A percentile compares a stretch with the other conserved stretches of the same genome.
phyloP scores from a whole-genome alignment of 2,888 invertebrate genomes.

The Lymantria dispar region DNA sequence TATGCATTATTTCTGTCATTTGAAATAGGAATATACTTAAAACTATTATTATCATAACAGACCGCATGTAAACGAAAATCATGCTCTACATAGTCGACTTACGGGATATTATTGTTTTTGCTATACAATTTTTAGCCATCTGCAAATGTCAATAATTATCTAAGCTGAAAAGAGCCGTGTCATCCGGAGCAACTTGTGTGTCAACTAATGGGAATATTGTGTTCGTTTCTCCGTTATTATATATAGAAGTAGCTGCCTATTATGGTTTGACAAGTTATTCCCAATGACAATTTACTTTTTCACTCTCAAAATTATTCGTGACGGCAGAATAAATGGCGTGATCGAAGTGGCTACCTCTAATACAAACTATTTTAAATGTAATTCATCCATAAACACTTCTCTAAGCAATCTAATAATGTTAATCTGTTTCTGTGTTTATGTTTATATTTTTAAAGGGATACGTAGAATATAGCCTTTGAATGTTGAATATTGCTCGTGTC shows the following conservation, averaged over 20 bases:
- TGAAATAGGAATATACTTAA: neutral
- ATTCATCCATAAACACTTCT: too few species aligned
- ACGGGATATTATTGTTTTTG: neutral
- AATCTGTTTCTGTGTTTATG: too few species aligned
- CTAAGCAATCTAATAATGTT: too few species aligned
- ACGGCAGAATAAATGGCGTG: too few species aligned
- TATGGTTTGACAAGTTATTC: neutral
- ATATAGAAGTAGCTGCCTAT: neutral
- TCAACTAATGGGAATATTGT: conserved; percentile 5
- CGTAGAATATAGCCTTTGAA: too few species aligned
- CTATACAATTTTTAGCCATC: neutral
- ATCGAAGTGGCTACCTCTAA: too few species aligned
- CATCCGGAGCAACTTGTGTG: conserved; percentile 1
- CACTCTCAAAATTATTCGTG: too few species aligned
- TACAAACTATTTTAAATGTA: too few species aligned
- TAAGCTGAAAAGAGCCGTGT: neutral
- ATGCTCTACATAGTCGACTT: neutral
- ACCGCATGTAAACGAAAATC: neutral
- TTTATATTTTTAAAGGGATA: too few species aligned
- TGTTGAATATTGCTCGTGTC: too few species aligned
- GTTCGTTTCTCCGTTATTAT: conserved; percentile 1
- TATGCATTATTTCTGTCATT: conserved; percentile 2
- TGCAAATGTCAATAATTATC: neutral
- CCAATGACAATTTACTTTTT: neutral
- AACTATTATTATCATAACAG: neutral